These are phyloP conservation scores for Cybosia mesomella DNA, from an alignment of 2,888 invertebrate genomes.

Conservation along the genomic window DNA sequence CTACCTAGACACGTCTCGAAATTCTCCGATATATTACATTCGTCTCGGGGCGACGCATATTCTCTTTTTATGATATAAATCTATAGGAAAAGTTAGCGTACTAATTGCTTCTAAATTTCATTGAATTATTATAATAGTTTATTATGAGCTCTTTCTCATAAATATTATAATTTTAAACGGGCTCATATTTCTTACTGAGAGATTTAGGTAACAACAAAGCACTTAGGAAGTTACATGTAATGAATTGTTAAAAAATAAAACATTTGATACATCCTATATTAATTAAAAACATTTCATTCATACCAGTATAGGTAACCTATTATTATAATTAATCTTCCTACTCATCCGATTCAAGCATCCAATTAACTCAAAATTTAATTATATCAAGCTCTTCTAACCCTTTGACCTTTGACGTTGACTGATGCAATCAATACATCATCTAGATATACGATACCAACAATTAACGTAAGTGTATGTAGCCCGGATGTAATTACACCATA, in stretches of 20 bases:
- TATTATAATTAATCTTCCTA: slow-evolving; percentile 46
- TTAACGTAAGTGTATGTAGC: slow-evolving; percentile 55
- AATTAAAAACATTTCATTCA: slow-evolving; percentile 21
- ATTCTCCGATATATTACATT: too few species aligned
- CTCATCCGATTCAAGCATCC: slow-evolving; percentile 30
- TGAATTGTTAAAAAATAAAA: background rate
- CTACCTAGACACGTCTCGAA: too few species aligned
- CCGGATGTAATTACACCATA: slow-evolving; percentile 72
- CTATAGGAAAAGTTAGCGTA: too few species aligned
- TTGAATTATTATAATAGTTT: too few species aligned
- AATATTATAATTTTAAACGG: too few species aligned
- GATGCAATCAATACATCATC: slow-evolving; percentile 70
- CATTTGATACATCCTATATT: background rate
- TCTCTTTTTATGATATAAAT: too few species aligned
- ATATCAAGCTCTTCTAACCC: slow-evolving; percentile 47
- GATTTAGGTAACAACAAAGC: background rate
- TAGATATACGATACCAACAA: slow-evolving; percentile 68
- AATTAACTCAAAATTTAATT: slow-evolving; percentile 54
- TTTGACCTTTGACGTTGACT: slow-evolving; percentile 63
- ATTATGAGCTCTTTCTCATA: too few species aligned
- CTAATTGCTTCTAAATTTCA: too few species aligned
- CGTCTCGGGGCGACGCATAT: too few species aligned
- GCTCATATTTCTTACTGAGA: too few species aligned
- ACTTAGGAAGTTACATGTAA: background rate
- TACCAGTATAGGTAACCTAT: slow-evolving; percentile 23